Conservation (phyloP, 2,113 vertebrate genomes). For the Fukomys damarensis region DNA sequence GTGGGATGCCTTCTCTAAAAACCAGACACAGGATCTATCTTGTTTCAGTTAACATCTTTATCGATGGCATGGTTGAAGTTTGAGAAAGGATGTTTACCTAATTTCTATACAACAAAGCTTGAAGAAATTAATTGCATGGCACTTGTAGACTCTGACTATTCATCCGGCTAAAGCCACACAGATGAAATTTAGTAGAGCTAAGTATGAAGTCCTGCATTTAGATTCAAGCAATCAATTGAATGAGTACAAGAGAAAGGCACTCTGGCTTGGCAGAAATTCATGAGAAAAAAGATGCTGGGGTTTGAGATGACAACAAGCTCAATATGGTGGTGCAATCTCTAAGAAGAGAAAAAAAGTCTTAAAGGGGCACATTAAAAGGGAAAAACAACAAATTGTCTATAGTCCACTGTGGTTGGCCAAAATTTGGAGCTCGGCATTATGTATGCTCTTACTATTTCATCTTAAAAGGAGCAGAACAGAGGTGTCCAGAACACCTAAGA, state of each 20-base stretch:
- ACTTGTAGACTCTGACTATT: neutral
- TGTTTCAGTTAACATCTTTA: neutral
- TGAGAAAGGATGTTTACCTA: neutral
- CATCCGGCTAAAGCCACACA: neutral
- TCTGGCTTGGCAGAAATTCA: constrained; percentile 6
- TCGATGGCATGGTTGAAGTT: neutral
- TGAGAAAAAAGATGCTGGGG: constrained; percentile 35
- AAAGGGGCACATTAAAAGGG: neutral
- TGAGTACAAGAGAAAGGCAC: neutral
- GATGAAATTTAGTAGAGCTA: neutral
- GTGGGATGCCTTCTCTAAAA: neutral
- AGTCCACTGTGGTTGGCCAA: neutral
- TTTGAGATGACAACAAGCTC: constrained; percentile 37
- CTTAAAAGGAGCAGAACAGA: neutral
- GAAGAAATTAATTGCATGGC: neutral
- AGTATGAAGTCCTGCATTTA: neutral
- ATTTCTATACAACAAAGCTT: neutral
- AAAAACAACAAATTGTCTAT: neutral
- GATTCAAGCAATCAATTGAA: constrained; percentile 15
- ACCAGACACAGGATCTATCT: neutral
- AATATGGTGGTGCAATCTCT: neutral
- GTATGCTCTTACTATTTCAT: neutral
- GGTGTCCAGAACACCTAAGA: neutral
- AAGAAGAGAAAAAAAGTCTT: neutral
- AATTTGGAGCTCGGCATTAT: neutral